A percentile compares a stretch with the other conserved stretches of the same genome.
phyloP scores from a whole-genome alignment of 2,888 invertebrate species.

The Leucophenga montana region DNA sequence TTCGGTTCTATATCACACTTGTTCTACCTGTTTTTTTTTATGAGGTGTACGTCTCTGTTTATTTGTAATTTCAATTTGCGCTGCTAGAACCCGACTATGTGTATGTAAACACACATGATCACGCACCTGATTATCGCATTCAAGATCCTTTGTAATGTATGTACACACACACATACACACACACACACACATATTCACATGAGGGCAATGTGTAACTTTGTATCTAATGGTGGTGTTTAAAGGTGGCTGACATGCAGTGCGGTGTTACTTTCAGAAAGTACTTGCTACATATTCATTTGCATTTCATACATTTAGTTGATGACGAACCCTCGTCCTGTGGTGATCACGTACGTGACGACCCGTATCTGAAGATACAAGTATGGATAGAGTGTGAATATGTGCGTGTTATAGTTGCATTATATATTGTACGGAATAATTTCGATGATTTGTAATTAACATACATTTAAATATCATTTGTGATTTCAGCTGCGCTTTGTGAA shows the following conservation, averaged over 20 bases:
- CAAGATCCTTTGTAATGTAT: constrained; percentile 15
- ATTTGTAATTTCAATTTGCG: constrained; percentile 10
- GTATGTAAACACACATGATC: constrained; percentile 55
- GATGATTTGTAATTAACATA: background rate
- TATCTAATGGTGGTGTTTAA: constrained; percentile 21
- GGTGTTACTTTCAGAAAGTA: constrained; percentile 40
- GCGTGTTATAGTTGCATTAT: constrained; percentile 2
- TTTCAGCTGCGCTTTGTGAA: constrained; percentile 28
- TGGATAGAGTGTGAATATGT: constrained; percentile 6
- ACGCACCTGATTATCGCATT: constrained; percentile 68
- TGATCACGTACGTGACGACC: constrained; percentile 38
- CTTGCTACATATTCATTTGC: constrained; percentile 53
- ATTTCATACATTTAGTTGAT: constrained; percentile 54
- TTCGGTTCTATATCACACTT: constrained; percentile 30
- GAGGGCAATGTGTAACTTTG: background rate
- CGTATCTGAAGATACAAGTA: background rate
- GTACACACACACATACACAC: constrained; percentile 27
- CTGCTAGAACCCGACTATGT: background rate
- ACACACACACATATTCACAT: constrained; percentile 29
- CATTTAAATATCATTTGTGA: constrained; percentile 15
- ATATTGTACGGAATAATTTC: background rate
- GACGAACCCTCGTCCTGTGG: constrained; percentile 52
- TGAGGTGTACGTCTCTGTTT: too few species aligned
- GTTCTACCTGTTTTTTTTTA: constrained; percentile 27
- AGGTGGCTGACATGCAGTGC: constrained; percentile 31